phyloP scores from a whole-genome alignment of 2,113 vertebrate genomes.

The Mobula birostris region DNA sequence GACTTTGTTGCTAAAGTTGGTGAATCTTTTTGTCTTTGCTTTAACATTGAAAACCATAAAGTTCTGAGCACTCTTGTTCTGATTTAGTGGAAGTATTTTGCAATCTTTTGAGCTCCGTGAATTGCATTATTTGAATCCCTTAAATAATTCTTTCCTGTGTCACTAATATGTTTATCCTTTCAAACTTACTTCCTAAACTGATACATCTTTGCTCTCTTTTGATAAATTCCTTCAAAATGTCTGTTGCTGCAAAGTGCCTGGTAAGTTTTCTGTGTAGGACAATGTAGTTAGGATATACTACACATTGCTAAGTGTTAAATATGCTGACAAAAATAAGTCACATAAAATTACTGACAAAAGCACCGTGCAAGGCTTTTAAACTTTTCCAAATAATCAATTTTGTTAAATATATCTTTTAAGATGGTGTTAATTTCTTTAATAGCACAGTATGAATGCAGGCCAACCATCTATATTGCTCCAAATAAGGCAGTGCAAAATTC shows the following conservation, averaged over 20 bases:
- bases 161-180: not conserved
- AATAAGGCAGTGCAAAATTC: not conserved
- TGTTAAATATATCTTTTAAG: not conserved
- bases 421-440: not conserved
- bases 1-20: not conserved
- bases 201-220: not conserved
- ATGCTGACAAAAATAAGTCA: not conserved
- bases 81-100: not conserved
- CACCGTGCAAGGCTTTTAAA: not conserved
- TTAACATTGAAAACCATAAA: not conserved
- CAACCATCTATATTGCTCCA: not conserved
- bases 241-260: not conserved
- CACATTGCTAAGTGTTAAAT: not conserved
- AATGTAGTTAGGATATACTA: not conserved
- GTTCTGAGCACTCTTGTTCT: not conserved
- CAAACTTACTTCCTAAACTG: not conserved
- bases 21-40: not conserved
- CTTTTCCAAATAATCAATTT: not conserved
- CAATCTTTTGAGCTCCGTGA: not conserved
- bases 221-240: not conserved
- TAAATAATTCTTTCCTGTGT: not conserved
- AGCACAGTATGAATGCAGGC: not conserved
- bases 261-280: not conserved
- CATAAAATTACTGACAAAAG: not conserved
- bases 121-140: not conserved